Conservation (phyloP, 2,797 vertebrate species). For the Galago senegalensis region DNA sequence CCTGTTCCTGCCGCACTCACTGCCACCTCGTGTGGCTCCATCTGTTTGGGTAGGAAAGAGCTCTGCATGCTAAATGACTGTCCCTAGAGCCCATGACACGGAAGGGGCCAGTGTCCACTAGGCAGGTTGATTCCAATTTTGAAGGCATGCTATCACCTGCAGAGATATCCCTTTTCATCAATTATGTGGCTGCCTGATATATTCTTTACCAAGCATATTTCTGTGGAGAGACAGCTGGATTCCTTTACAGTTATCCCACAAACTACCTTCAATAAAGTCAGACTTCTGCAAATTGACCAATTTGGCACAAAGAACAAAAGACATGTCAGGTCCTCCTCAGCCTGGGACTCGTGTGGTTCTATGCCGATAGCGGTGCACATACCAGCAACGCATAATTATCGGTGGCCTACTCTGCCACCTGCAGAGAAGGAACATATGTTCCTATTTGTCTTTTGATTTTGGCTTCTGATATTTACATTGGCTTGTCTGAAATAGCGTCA, state of each 20-base stretch:
- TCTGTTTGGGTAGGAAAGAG: slow-evolving; percentile 8
- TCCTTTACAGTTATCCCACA: slow-evolving; percentile 72
- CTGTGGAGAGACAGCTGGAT: slow-evolving; percentile 46
- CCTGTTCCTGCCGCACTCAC: background rate
- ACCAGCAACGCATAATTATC: slow-evolving; percentile 58
- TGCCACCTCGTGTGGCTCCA: background rate
- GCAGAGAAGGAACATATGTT: slow-evolving; percentile 85
- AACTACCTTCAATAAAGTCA: slow-evolving; percentile 52
- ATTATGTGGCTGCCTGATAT: slow-evolving; percentile 41
- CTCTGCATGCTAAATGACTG: slow-evolving; percentile 49
- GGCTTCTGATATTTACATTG: slow-evolving; percentile 84
- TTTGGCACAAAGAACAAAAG: slow-evolving; percentile 80
- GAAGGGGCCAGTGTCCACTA: background rate
- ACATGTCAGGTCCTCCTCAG: slow-evolving; percentile 55
- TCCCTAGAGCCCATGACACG: background rate
- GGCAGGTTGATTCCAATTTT: slow-evolving; percentile 61
- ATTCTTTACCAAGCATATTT: slow-evolving; percentile 70
- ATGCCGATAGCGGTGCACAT: background rate
- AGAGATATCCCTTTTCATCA: slow-evolving; percentile 76
- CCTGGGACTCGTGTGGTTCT: slow-evolving; percentile 74
- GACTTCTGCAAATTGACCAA: slow-evolving; percentile 61
- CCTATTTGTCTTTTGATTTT: slow-evolving; percentile 83
- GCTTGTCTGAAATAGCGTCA: slow-evolving; percentile 77
- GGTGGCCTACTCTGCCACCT: slow-evolving; percentile 60
- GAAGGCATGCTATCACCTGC: background rate